Conservation (phyloP, 2,888 invertebrate species). For the Drosophila vallismaia region DNA sequence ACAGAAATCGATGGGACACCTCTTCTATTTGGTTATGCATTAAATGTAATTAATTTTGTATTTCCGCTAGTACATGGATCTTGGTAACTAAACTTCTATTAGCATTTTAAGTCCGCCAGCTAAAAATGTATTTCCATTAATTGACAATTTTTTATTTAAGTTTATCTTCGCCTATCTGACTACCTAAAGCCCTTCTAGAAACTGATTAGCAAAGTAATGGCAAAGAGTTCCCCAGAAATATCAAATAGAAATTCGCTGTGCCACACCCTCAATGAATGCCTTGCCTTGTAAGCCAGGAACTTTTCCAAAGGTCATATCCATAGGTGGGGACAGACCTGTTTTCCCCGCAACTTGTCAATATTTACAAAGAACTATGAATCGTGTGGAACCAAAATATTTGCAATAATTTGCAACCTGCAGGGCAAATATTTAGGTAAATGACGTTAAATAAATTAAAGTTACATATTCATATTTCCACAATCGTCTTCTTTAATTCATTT, state of each 20-base stretch:
- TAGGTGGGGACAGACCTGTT: constrained; percentile 36
- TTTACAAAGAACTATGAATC: constrained; percentile 70
- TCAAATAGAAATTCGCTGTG: background rate
- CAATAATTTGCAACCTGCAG: constrained; percentile 30
- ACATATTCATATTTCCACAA: background rate
- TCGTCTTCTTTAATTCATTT: background rate
- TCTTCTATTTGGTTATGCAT: constrained; percentile 62
- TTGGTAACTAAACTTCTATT: constrained; percentile 62
- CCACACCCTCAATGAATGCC: constrained; percentile 9
- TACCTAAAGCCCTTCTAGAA: constrained; percentile 28
- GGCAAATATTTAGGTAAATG: background rate
- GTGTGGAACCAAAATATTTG: constrained; percentile 37
- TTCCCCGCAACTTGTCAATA: constrained; percentile 64
- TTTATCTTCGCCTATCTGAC: constrained; percentile 23
- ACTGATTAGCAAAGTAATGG: constrained; percentile 14
- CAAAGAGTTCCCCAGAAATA: constrained; percentile 13
- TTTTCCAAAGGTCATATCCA: constrained; percentile 48
- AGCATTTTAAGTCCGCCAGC: constrained; percentile 59
- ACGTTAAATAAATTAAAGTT: no score
- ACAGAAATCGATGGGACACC: constrained; percentile 67
- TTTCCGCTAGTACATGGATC: constrained; percentile 47
- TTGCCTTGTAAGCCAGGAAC: constrained; percentile 9
- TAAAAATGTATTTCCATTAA: constrained; percentile 62
- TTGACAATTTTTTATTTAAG: constrained; percentile 40
- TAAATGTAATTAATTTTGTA: constrained; percentile 65